These are phyloP conservation scores for Druceiella hillmani DNA, from an alignment of 2,888 invertebrate genomes.

Conservation along the genomic window DNA sequence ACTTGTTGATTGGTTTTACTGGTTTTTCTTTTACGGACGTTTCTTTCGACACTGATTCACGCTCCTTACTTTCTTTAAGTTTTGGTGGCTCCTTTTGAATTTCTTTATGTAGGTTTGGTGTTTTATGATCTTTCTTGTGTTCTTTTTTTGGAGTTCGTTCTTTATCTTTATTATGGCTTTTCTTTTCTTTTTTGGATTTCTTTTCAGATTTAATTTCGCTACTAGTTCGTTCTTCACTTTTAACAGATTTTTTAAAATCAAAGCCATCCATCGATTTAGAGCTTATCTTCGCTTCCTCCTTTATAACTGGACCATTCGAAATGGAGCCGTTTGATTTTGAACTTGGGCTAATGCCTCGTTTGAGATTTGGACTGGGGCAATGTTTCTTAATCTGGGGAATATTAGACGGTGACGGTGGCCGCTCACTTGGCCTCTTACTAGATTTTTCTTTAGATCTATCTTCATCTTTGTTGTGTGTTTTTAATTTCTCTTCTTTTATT, in stretches of 20 bases:
- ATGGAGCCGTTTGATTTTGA: constrained; percentile 25
- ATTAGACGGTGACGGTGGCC: constrained; percentile 40
- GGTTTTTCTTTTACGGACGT: constrained; percentile 38
- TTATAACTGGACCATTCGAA: constrained; percentile 24
- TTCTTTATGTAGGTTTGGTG: constrained; percentile 36
- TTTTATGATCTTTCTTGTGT: constrained; percentile 53
- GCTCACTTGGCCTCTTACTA: constrained; percentile 44
- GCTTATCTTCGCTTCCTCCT: constrained; percentile 34
- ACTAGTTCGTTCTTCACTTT: constrained; percentile 45
- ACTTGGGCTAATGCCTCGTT: constrained; percentile 33
- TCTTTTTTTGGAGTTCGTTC: constrained; percentile 55
- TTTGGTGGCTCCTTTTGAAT: constrained; percentile 34
- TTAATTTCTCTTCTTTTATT: constrained; percentile 43
- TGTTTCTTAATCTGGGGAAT: constrained; percentile 34
- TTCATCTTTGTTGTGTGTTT: constrained; percentile 52
- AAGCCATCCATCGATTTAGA: constrained; percentile 3
- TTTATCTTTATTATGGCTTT: constrained; percentile 58
- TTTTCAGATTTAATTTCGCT: constrained; percentile 51
- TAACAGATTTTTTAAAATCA: constrained; percentile 23
- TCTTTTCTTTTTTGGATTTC: constrained; percentile 57
- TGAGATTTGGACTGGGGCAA: constrained; percentile 36
- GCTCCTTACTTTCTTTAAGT: constrained; percentile 20
- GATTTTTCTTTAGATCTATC: constrained; percentile 53
- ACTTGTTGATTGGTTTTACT: constrained; percentile 43
- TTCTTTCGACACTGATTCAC: constrained; percentile 35